Base-by-base conservation (phyloP, 2,113 vertebrate genomes). In the Riparia riparia region DNA sequence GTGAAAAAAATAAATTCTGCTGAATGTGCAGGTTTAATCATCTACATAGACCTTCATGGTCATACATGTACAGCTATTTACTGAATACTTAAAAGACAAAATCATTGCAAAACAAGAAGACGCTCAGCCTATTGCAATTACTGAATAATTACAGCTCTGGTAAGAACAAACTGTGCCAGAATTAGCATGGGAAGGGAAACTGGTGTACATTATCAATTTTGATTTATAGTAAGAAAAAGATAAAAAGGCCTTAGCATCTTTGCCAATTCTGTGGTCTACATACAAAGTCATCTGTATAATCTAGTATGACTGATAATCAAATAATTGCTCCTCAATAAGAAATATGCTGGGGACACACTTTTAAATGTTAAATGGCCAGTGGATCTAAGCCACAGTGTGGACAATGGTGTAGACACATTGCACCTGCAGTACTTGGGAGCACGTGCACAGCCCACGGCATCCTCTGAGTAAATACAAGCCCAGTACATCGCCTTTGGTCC, bases 1-100 rank as follows among this genome's bases (percentile, higher is more conserved):
- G 96, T 41, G 97, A 93, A 73, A 94, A 96, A 96, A 96, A 93
- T 2, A 86, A 91, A 90, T 21, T 63, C 47, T 19, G 60, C 68
- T 96, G 70, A 95, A 85, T 45, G 31, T n/a, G 31, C 50, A 68
- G n/a, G 51, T 54, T 76, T 50, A 70, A 49, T 66, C 58, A 76
- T 24, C 28, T 68, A 61, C 56, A 34, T n/a, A 84, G 31, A 29
- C n/a, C 31, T 92, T 86, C 80, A 39, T 82, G 76, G 65, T 93
- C 8, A 3, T 15, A 42, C 93, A 82, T 20, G 76, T 61, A 76
- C n/a, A 78, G 16, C 26, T 77, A 24, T 50, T 86, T 89, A 57
- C 22, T 37, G 47, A 90, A 73, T 5, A 7, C 10, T 39, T 2
- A 0, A 18, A 69, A 72, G 32, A 53, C 57, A 91, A 79, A 90